Conservation (phyloP, 2,888 invertebrate species). For the Agrochola circellaris region DNA sequence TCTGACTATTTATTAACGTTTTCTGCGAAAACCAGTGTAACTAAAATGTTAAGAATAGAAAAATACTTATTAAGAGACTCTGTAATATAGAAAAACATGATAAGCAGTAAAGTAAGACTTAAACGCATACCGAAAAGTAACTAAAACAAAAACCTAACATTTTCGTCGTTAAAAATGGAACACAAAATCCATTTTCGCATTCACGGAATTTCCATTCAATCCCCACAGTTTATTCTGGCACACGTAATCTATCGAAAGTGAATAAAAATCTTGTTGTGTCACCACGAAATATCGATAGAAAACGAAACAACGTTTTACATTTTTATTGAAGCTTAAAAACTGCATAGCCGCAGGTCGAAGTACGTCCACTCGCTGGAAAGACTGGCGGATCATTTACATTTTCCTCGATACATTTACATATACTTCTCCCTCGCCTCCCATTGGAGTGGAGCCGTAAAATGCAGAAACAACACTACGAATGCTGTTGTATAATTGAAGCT, state of each 20-base stretch:
- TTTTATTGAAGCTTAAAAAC: conserved; percentile 60
- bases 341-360: conserved; percentile 46
- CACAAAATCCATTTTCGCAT: conserved; percentile 29
- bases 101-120: neutral
- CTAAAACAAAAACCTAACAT: conserved; percentile 6
- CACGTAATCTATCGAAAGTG: conserved; percentile 49
- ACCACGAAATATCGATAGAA: conserved; percentile 37
- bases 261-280: conserved; percentile 52
- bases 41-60: neutral
- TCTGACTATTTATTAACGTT: neutral
- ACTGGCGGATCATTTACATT: conserved; percentile 79
- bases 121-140: neutral
- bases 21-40: neutral
- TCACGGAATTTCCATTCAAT: conserved; percentile 27
- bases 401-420: conserved; percentile 81
- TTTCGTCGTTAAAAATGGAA: conserved; percentile 14
- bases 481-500: conserved; percentile 79
- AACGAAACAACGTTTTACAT: conserved; percentile 45
- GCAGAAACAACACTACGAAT: conserved; percentile 75
- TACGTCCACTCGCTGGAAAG: conserved; percentile 50
- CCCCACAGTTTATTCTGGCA: conserved; percentile 40
- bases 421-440: conserved; percentile 72
- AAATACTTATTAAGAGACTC: neutral
- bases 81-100: no score
- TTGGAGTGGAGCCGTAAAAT: conserved; percentile 79